These are phyloP conservation scores for Steinernema feltiae DNA, from an alignment of 1,140 invertebrate genomes.

Conservation along the genomic window DNA sequence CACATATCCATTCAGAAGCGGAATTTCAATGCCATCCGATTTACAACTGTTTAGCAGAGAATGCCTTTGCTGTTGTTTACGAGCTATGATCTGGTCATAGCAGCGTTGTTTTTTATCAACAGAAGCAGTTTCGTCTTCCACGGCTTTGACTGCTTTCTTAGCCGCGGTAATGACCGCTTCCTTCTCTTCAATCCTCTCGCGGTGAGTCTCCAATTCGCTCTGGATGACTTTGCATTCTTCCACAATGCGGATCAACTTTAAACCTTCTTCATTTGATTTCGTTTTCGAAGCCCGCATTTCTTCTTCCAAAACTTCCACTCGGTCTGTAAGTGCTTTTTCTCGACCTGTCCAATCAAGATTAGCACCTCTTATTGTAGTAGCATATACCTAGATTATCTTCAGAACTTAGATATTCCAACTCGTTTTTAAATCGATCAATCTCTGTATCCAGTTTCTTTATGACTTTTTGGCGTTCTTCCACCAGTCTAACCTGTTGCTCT, in stretches of 20 bases:
- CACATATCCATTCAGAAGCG: constrained; percentile 21
- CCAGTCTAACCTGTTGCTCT: constrained; percentile 84
- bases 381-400: constrained; percentile 68
- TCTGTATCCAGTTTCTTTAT: constrained; percentile 94
- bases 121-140: constrained; percentile 76
- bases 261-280: constrained; percentile 78
- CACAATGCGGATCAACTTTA: constrained; percentile 78
- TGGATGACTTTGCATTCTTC: constrained; percentile 72
- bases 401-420: constrained; percentile 90
- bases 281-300: constrained; percentile 79
- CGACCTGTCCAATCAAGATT: no score
- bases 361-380: no score
- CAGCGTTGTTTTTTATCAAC: constrained; percentile 9
- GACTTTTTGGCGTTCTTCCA: constrained; percentile 88
- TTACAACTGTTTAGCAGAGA: constrained; percentile 88
- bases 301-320: constrained; percentile 76
- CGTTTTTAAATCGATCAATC: constrained; percentile 85
- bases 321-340: constrained; percentile 31
- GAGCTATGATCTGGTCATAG: constrained; percentile 28
- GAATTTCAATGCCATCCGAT: constrained; percentile 61
- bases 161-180: constrained; percentile 66
- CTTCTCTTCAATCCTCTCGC: background rate
- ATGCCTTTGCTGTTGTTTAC: constrained; percentile 71
- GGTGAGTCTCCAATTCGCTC: background rate
- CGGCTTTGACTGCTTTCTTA: constrained; percentile 73